Percentiles rank a stretch among this genome's conserved stretches.
Conservation (phyloP, 1,140 invertebrate species). For the Homalodisca vitripennis region DNA sequence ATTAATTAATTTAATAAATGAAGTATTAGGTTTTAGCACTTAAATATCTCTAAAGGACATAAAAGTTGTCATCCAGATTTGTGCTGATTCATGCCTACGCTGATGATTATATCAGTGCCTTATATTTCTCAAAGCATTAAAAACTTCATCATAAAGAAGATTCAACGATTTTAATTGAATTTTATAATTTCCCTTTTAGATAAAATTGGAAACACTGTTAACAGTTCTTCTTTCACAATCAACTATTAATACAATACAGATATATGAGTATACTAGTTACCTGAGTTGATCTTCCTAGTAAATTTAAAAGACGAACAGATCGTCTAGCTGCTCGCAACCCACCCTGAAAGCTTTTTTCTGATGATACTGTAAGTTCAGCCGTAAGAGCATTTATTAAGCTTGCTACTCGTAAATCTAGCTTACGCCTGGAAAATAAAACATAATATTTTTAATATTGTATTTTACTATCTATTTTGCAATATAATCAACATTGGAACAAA, state of each 20-base stretch:
- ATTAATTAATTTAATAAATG: no score
- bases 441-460: neutral
- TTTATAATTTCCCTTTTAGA: no score
- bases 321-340: constrained; percentile 83
- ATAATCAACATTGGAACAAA: constrained; percentile 1
- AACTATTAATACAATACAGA: neutral
- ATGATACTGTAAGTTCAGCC: constrained; percentile 82
- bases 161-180: no score
- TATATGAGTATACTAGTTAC: constrained; percentile 44
- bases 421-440: constrained; percentile 45
- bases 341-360: constrained; percentile 89
- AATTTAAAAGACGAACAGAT: constrained; percentile 84
- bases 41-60: no score
- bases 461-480: neutral
- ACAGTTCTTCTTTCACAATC: neutral
- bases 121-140: no score
- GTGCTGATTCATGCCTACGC: no score
- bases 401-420: constrained; percentile 73
- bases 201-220: constrained; percentile 14
- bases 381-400: constrained; percentile 81
- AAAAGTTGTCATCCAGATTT: no score
- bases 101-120: no score
- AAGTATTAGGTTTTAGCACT: no score
- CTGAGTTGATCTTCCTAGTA: constrained; percentile 74
- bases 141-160: no score